Evolutionary conservation across 92 coral and sea anemone species (phyloP).

Genomic region (Zoanthus sociatus): DNA sequence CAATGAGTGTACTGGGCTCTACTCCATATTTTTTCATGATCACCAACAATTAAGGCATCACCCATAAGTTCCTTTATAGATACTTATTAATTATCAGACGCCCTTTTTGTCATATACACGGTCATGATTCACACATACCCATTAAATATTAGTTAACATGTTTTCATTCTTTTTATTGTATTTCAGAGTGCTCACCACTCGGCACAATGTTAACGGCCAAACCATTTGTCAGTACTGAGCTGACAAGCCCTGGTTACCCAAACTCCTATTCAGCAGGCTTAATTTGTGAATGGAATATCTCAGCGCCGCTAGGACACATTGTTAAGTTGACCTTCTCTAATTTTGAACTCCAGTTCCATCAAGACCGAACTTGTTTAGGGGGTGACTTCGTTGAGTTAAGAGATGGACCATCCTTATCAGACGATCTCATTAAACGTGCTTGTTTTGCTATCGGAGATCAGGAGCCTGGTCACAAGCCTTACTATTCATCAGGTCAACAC

Average conservation of each 20-base stretch:
- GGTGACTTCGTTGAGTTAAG: neutral
- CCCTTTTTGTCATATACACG: neutral
- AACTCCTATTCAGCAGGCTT: neutral
- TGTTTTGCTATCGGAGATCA: neutral
- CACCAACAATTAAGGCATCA: no score
- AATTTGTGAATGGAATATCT: slow-evolving; percentile 14
- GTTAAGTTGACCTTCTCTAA: neutral
- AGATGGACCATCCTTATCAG: neutral
- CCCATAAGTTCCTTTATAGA: no score
- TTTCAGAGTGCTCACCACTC: neutral
- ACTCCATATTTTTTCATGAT: no score
- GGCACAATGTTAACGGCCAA: neutral
- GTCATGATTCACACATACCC: neutral
- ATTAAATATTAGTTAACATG: neutral
- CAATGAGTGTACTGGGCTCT: no score
- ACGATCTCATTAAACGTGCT: neutral
- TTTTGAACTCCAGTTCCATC: neutral
- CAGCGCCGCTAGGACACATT: slow-evolving; percentile 13
- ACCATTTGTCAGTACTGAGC: neutral
- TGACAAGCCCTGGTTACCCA: neutral
- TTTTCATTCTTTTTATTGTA: neutral
- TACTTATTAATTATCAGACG: no score
- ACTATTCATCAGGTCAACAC: neutral
- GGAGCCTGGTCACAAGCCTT: neutral
- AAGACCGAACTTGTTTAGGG: neutral